Evolutionary conservation across 2,113 vertebrate genomes (phyloP).

Genomic region (Cyprinodon brontotheroides): DNA sequence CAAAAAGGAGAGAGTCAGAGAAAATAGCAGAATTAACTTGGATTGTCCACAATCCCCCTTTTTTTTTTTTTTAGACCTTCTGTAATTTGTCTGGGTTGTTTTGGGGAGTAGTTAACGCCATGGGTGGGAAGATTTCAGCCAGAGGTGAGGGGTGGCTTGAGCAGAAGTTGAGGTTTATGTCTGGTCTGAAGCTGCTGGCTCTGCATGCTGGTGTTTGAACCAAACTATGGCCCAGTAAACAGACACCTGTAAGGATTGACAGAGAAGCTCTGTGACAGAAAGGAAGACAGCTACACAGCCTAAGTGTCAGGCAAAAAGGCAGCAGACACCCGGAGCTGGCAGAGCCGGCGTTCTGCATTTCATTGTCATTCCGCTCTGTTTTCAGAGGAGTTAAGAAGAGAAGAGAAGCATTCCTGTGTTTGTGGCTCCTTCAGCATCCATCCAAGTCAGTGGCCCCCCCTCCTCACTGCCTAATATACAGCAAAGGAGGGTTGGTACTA

Average conservation of each 20-base stretch:
- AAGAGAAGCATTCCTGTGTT: constrained; percentile 43
- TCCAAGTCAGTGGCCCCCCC: constrained; percentile 22
- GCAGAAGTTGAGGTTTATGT: constrained; percentile 43
- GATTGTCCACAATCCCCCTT: constrained; percentile 38
- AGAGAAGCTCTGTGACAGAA: constrained; percentile 47
- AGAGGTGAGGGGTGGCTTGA: constrained; percentile 57
- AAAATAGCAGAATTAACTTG: constrained; percentile 45
- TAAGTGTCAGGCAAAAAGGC: constrained; percentile 63
- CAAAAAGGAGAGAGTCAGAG: constrained; percentile 15
- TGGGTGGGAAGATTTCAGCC: constrained; percentile 54
- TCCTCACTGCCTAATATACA: constrained; percentile 26
- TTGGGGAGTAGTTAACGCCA: constrained; percentile 44
- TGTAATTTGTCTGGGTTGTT: constrained; percentile 37
- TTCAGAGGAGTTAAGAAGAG: constrained; percentile 33
- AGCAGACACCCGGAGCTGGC: constrained; percentile 49
- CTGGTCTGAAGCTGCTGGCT: constrained; percentile 38
- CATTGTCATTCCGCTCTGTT: constrained; percentile 70
- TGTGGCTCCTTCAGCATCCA: constrained; percentile 49
- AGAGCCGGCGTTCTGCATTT: constrained; percentile 41
- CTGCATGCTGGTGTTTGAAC: constrained; percentile 38
- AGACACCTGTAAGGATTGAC: constrained; percentile 46
- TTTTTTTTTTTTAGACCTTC: not conserved
- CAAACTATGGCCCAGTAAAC: constrained; percentile 51
- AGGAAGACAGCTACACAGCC: constrained; percentile 36
- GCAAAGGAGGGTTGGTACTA: constrained; percentile 38